A percentile compares a stretch with the other conserved stretches of the same genome.
Evolutionary conservation across 2,113 vertebrate genomes (phyloP).

Genomic region (Scopus umbretta): DNA sequence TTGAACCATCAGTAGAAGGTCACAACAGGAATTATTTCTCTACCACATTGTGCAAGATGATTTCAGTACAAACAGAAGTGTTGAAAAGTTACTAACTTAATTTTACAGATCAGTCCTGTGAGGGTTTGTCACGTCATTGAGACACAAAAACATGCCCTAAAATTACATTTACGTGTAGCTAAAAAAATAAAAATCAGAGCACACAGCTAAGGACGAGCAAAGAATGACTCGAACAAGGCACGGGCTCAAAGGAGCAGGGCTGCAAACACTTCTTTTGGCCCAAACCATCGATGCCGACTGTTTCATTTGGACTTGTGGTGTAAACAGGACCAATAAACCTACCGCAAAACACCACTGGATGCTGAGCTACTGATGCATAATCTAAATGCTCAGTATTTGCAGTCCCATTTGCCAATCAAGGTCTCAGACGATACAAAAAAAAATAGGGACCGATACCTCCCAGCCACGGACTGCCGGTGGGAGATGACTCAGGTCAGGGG

Average conservation of each 20-base stretch:
- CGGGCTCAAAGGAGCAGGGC: not conserved
- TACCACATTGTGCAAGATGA: not conserved
- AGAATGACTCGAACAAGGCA: not conserved
- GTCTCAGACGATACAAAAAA: not conserved
- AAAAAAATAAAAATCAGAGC: not conserved
- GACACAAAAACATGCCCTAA: not conserved
- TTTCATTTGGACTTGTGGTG: not conserved
- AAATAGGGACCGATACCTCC: not conserved
- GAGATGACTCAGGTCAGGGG: not conserved
- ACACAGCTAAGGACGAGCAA: not conserved
- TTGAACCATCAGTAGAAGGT: constrained; percentile 34
- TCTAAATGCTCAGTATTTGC: not conserved
- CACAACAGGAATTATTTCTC: constrained; percentile 33
- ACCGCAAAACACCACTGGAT: not conserved
- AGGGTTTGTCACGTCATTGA: not conserved
- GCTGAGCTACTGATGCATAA: not conserved
- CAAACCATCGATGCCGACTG: accelerated
- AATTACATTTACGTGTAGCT: not conserved
- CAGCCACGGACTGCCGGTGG: not conserved
- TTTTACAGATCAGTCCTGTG: not conserved
- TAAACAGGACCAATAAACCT: not conserved
- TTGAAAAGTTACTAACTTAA: constrained; percentile 23
- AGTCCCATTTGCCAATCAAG: not conserved
- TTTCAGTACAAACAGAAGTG: not conserved
- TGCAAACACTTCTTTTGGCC: not conserved